Conservation (phyloP, 2,113 vertebrate genomes). For the Nipponia nippon region DNA sequence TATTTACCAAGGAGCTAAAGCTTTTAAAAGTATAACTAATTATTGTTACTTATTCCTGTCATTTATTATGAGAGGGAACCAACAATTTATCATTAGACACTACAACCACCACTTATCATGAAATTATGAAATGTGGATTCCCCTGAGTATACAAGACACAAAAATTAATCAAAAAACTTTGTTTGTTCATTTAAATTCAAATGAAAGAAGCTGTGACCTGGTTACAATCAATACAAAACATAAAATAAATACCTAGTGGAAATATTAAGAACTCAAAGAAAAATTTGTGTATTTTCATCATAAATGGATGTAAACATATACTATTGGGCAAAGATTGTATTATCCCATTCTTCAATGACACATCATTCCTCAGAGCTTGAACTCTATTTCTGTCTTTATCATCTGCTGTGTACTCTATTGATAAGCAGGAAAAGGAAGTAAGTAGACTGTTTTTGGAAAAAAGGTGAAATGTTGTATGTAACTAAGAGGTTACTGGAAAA, state of each 20-base stretch:
- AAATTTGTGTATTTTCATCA: neutral
- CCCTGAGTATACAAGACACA: neutral
- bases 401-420: neutral
- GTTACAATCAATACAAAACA: neutral
- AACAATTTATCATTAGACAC: neutral
- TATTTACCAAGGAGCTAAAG: neutral
- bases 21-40: neutral
- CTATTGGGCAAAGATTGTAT: neutral
- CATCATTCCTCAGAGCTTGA: neutral
- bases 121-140: neutral
- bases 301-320: neutral
- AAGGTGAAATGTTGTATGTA: neutral
- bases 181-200: neutral
- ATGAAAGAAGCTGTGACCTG: neutral
- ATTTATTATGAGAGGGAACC: neutral
- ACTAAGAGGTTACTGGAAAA: neutral
- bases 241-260: neutral
- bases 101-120: neutral
- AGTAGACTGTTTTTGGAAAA: neutral
- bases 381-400: neutral
- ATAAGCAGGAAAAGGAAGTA: neutral
- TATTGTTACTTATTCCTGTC: neutral
- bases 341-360: neutral
- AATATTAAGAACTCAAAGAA: neutral
- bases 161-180: neutral